Base-by-base conservation (phyloP, 2,797 vertebrate species). In the Pseudocheirus occidentalis region DNA sequence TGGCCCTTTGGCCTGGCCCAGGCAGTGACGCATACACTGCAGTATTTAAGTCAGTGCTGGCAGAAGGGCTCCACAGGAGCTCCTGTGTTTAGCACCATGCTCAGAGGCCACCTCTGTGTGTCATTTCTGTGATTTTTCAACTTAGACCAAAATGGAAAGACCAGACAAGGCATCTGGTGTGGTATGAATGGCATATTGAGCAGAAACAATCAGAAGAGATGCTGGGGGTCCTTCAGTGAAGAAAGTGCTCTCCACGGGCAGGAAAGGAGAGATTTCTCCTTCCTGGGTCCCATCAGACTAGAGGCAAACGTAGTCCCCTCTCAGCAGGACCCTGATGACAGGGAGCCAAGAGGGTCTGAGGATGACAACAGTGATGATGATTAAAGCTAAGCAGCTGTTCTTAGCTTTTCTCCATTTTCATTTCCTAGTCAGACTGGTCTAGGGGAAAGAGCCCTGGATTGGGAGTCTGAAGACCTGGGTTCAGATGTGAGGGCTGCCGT, bases 61-160 rank as follows among this genome's bases (percentile, higher is more conserved):
- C 28, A 14, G 24, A 29, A 57, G n/a, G 62, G 50, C 55, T 94
- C 53, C 53, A 81, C 53, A 91, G 90, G 90, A 95, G 31, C 92
- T 56, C 93, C 93, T 97, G 94, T 28, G 90, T 93, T 96, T 95
- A 90, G 92, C 90, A 94, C 40, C 87, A 93, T 34, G 66, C 91
- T 95, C 93, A 94, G 28, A 92, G 55, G 81, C 54, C 56, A 96
- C 62, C 50, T 96, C 95, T 93, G 81, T 96, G 58, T 95, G 59
- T 90, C 46, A 66, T 91, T 92, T 92, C 96, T 97, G 34, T 95
- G 95, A 95, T 96, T 95, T 96, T 95, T 95, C 90, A 87, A 92
- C 92, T 94, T 91, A 92, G 94, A 95, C 96, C 62, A 81, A 95
- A 97, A 96, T 93, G 95, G 95, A 66, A 96, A 96, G 91, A 81